Conservation (phyloP, 2,797 vertebrate species). For the Oryzias sinensis region DNA sequence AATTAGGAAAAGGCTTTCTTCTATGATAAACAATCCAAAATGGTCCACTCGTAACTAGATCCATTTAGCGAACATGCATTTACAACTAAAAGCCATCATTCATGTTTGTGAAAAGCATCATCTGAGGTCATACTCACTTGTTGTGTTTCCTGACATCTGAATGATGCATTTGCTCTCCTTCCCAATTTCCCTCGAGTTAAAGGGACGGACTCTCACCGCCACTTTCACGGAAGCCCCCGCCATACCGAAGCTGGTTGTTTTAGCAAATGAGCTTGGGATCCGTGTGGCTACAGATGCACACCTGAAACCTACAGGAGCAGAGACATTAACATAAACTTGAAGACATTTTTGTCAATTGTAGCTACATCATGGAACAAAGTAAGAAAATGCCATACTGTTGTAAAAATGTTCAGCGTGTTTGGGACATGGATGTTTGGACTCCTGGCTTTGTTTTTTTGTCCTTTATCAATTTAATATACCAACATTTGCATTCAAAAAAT, state of each 20-base stretch:
- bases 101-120: not conserved
- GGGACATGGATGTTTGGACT: too few species aligned
- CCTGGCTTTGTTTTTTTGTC: too few species aligned
- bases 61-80: not conserved
- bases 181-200: slow-evolving; percentile 94
- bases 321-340: not conserved
- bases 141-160: slow-evolving; percentile 97
- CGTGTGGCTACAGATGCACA: slow-evolving; percentile 42
- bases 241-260: slow-evolving; percentile 72
- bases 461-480: too few species aligned
- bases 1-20: too few species aligned
- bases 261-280: slow-evolving; percentile 45
- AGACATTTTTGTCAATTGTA: not conserved
- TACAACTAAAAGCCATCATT: not conserved
- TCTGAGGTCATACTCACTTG: slow-evolving; percentile 83
- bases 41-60: not conserved
- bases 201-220: slow-evolving; percentile 95
- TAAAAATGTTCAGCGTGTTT: too few species aligned
- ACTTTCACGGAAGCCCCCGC: slow-evolving; percentile 95
- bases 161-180: slow-evolving; percentile 98
- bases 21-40: too few species aligned
- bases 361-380: not conserved
- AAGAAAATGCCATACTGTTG: not conserved
- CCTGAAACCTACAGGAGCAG: slow-evolving; percentile 51
- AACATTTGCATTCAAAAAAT: too few species aligned